These are phyloP conservation scores for Conus ventricosus DNA, from an alignment of 1,140 invertebrate genomes.

Conservation along the genomic window DNA sequence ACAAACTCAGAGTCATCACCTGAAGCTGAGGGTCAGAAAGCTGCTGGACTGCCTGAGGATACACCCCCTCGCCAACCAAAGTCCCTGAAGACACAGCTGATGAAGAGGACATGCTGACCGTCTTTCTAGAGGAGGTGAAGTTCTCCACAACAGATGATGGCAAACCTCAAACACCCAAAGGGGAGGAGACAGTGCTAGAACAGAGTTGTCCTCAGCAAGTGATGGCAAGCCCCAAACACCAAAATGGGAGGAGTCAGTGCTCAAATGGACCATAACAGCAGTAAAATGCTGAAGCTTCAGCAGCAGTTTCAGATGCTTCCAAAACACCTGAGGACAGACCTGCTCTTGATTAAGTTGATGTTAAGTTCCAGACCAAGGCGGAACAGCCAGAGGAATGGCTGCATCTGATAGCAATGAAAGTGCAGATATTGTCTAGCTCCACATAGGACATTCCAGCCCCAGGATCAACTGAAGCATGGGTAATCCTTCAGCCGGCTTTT, in stretches of 20 bases:
- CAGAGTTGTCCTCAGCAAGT: not conserved
- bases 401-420: no score
- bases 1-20: not conserved
- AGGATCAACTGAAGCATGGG: no score
- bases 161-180: not conserved
- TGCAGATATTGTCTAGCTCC: no score
- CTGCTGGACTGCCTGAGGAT: not conserved
- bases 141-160: constrained; percentile 14
- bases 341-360: not conserved
- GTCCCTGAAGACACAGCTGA: not conserved
- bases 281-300: not conserved
- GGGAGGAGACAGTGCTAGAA: not conserved
- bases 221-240: no score
- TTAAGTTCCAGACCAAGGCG: not conserved
- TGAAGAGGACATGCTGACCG: not conserved
- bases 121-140: constrained; percentile 10
- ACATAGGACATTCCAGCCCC: no score
- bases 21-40: not conserved
- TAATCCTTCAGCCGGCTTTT: no score
- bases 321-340: not conserved
- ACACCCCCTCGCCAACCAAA: not conserved
- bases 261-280: not conserved
- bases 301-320: not conserved
- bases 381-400: not conserved
- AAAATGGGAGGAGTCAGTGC: no score